Base-by-base conservation (phyloP, 2,113 vertebrate species). In the Fregata magnificens region DNA sequence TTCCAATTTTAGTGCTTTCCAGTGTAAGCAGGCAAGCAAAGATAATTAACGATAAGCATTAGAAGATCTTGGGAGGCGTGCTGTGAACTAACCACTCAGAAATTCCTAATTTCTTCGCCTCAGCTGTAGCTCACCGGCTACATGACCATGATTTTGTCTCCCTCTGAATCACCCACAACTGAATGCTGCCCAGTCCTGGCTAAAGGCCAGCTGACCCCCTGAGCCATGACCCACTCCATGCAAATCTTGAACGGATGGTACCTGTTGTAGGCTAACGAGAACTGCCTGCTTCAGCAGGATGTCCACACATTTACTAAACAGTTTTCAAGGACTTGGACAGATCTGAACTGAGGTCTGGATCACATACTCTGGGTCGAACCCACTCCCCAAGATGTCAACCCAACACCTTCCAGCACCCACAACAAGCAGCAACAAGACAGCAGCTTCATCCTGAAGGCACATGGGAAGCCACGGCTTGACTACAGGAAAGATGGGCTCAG, bases 201-300 rank as follows among this genome's bases (percentile, higher is more conserved):
- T 53, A 26, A 44, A 50, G 45, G 21, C 40, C 40, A 55, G 32
- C 28, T n/a, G 38, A 62, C 1, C 4, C 32, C 36, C 47, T 24
- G 28, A 83, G 76, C 4, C 2, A 0, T 56, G 5, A 47, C 53
- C 29, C 50, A 13, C 40, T 16, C 31, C 1, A 1, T 31, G 65
- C 44, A 59, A 28, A 22, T 15, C 56, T 59, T 24, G n/a, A 84
- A 59, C 1, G 5, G 21, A 44, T 13, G 26, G 61, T 38, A 38
- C 32, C n/a, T 72, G 32, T 16, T 29, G 7, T 7, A 69, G 29
- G 38, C 34, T 72, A 47, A 38, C 5, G 22, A 66, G 56, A 59
- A 38, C 55, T 34, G 29, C 55, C 58, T 47, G 36, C 81, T 82
- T 62, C 63, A 84, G n/a, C 15, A 40, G 50, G 40, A 61, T 36